phyloP scores from a whole-genome alignment of 2,888 invertebrate species.

The Rotaria socialis region DNA sequence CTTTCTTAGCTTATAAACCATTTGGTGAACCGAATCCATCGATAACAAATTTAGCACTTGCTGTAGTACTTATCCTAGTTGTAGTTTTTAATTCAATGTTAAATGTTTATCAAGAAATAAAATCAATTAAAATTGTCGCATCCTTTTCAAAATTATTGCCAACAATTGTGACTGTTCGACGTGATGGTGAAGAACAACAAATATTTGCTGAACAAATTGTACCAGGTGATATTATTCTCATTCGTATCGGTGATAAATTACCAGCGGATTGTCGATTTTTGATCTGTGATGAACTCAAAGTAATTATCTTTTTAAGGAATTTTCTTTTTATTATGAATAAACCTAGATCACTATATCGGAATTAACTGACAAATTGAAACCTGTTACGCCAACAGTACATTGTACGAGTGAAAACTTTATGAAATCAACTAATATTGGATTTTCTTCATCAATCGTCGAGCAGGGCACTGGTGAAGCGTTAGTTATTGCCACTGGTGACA shows the following conservation, averaged over 20 bases:
- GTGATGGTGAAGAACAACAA: conserved; percentile 40
- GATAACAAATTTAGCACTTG: conserved; percentile 38
- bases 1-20: conserved; percentile 20
- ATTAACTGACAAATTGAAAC: conserved; percentile 1
- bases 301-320: neutral
- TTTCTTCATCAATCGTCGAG: conserved; percentile 28
- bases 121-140: conserved; percentile 39
- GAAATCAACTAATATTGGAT: conserved; percentile 39
- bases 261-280: conserved; percentile 67
- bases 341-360: neutral
- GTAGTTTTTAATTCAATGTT: conserved; percentile 34
- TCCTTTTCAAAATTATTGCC: conserved; percentile 38
- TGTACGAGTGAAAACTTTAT: conserved; percentile 36
- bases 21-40: conserved; percentile 25
- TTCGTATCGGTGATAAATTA: conserved; percentile 14
- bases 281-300: neutral
- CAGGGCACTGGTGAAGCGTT: conserved; percentile 37
- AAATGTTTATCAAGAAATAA: conserved; percentile 41
- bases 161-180: conserved; percentile 32
- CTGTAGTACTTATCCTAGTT: conserved; percentile 33
- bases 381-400: conserved; percentile 9
- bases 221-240: conserved; percentile 17
- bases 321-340: no score
- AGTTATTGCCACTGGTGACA: conserved; percentile 39
- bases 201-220: conserved; percentile 29